Percentiles rank a stretch among this genome's conserved stretches.
Conservation (phyloP, 1,140 invertebrate species). For the Drusus annulatus region DNA sequence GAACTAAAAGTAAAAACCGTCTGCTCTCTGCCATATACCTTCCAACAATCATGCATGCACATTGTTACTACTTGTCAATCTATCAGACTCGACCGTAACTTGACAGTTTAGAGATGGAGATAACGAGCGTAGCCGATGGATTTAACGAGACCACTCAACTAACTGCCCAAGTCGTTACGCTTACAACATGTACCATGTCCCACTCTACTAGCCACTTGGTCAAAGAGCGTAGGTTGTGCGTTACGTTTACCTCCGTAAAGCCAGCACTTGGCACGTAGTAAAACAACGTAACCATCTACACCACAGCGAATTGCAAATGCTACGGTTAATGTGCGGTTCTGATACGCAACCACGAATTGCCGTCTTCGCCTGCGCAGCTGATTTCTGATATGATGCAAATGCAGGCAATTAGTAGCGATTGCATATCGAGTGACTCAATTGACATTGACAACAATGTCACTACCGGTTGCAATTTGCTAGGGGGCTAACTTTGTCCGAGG, state of each 20-base stretch:
- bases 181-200: slow-evolving; percentile 24
- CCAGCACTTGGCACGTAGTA: background rate
- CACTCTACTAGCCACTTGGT: background rate
- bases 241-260: background rate
- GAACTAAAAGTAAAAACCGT: too few relatives aligned
- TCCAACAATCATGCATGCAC: background rate
- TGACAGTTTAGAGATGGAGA: slow-evolving; percentile 31
- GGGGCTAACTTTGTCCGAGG: background rate
- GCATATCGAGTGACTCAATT: too few relatives aligned
- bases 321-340: background rate
- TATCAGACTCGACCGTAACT: background rate
- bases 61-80: slow-evolving; percentile 11
- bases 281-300: background rate
- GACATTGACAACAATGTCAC: too few relatives aligned
- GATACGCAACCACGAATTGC: too few relatives aligned
- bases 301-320: background rate
- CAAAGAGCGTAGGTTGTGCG: background rate
- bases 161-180: slow-evolving; percentile 24
- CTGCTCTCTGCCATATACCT: too few relatives aligned
- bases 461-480: background rate
- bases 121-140: slow-evolving; percentile 30
- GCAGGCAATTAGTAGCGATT: too few relatives aligned
- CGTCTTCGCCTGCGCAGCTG: too few relatives aligned
- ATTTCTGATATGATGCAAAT: too few relatives aligned
- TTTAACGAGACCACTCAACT: slow-evolving; percentile 38